Evolutionary conservation across 2,797 vertebrate genomes (phyloP), one percentile per base, ranked within the genome.

Genomic region (Menidia menidia): DNA sequence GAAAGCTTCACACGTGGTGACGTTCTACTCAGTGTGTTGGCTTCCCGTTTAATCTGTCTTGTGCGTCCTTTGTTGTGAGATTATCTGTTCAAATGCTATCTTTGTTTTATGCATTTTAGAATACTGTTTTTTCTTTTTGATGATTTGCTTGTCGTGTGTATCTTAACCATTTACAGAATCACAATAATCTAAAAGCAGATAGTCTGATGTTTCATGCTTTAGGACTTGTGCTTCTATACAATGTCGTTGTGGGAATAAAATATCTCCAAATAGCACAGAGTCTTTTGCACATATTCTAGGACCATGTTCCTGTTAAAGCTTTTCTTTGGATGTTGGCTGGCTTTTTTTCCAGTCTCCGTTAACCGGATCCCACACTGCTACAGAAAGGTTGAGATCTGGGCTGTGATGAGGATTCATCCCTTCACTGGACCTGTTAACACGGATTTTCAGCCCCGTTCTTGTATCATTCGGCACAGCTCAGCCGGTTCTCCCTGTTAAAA

Each of bases 1-100:
- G 10, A 83, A 89, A 84, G 63, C 35, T 66, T 15, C 18, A 60
- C 53, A 55, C 18, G 45, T 14, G 25, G 31, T 14, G 18, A 10
- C 9, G 5, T 54, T 35, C 31, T 54, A 15, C 14, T 3, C 12
- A n/a, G 25, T 53, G 30, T 15, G 14, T 32, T 50, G 48, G 19
- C 11, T 50, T 50, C 10, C 14, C 48, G 19, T 50, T 19, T 50
- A 50, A 50, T 50, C 48, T 4, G 35, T 7, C 35, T 10, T 39
- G 10, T 39, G 7, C 10, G 35, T 10, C 35, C 35, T 39, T 39
- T 39, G 35, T 39, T 39, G 35, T 39, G 35, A 39, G 35, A 39
- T 39, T 6, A 39, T 39, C 35, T 39, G 6, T 39, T 39, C 35
- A 39, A 39, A 10, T 39, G 6, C 35, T 7, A 10, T 10, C 3